phyloP scores from a whole-genome alignment of 2,888 invertebrate genomes.

The Minunthozetes semirufus region DNA sequence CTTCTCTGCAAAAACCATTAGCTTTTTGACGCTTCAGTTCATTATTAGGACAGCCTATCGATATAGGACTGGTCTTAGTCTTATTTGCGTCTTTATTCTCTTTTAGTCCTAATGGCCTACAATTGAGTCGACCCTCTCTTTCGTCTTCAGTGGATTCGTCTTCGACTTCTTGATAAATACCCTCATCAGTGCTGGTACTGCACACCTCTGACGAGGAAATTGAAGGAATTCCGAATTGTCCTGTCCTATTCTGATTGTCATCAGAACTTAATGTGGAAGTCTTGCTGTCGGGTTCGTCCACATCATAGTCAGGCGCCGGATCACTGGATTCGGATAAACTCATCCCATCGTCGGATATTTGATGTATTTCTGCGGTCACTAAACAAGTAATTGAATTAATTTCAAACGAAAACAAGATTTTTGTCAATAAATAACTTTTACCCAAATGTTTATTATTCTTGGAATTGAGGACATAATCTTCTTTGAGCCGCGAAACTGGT shows the following conservation, averaged over 20 bases:
- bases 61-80: not conserved
- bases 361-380: slow-evolving; percentile 44
- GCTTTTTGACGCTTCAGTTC: slow-evolving; percentile 20
- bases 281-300: slow-evolving; percentile 49
- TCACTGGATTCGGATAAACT: slow-evolving; percentile 43
- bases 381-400: slow-evolving; percentile 1
- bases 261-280: slow-evolving; percentile 62
- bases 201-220: slow-evolving; percentile 39
- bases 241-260: slow-evolving; percentile 28
- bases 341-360: slow-evolving; percentile 43
- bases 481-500: not conserved
- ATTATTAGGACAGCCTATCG: slow-evolving; percentile 20
- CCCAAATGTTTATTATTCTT: slow-evolving; percentile 39
- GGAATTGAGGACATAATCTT: slow-evolving; percentile 17
- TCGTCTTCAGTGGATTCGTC: slow-evolving; percentile 33
- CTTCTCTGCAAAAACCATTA: not conserved
- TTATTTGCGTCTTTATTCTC: not conserved
- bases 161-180: slow-evolving; percentile 43
- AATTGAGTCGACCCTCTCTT: slow-evolving; percentile 23
- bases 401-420: slow-evolving; percentile 1
- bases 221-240: not conserved
- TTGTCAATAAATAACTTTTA: slow-evolving; percentile 27
- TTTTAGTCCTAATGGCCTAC: slow-evolving; percentile 9
- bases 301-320: slow-evolving; percentile 62
- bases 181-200: slow-evolving; percentile 42